Percentiles rank a stretch among this genome's conserved stretches.
These are phyloP conservation scores for Synanthedon andrenaeformis DNA, from an alignment of 2,888 invertebrate genomes.

Conservation along the genomic window DNA sequence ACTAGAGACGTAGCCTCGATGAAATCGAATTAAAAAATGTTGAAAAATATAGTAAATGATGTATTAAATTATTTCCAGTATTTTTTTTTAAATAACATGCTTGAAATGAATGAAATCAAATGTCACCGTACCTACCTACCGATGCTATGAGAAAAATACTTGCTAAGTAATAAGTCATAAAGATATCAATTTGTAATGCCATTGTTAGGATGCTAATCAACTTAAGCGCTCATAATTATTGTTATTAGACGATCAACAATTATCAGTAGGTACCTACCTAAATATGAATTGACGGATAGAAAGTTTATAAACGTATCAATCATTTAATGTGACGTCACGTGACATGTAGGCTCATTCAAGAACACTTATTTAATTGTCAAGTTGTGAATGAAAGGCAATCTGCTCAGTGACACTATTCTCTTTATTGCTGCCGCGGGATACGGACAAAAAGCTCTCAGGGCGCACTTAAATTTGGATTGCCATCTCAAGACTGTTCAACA, in stretches of 20 bases:
- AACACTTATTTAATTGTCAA: conserved; percentile 67
- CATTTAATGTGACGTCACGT: conserved; percentile 57
- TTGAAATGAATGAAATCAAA: no score
- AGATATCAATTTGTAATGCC: no score
- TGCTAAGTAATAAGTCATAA: no score
- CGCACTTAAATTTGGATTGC: conserved; percentile 55
- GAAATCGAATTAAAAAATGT: no score
- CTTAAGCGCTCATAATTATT: no score
- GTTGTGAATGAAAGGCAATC: conserved; percentile 64
- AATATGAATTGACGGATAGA: conserved; percentile 51
- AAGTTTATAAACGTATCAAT: conserved; percentile 51
- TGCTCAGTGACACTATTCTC: conserved; percentile 65
- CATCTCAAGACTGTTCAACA: conserved; percentile 48
- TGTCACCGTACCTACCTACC: no score
- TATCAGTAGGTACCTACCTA: conserved; percentile 65
- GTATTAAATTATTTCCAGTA: no score
- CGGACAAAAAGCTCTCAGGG: conserved; percentile 59
- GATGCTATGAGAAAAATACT: no score
- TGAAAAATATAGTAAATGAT: no score
- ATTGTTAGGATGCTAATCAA: no score
- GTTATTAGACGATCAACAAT: conserved; percentile 6
- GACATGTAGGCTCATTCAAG: conserved; percentile 49
- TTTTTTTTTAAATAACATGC: no score
- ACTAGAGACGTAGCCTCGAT: no score
- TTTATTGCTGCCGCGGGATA: conserved; percentile 54